Percentiles rank a stretch among this genome's conserved stretches.
Conservation (phyloP, 2,888 invertebrate genomes). For the Nomada goodeniana region DNA sequence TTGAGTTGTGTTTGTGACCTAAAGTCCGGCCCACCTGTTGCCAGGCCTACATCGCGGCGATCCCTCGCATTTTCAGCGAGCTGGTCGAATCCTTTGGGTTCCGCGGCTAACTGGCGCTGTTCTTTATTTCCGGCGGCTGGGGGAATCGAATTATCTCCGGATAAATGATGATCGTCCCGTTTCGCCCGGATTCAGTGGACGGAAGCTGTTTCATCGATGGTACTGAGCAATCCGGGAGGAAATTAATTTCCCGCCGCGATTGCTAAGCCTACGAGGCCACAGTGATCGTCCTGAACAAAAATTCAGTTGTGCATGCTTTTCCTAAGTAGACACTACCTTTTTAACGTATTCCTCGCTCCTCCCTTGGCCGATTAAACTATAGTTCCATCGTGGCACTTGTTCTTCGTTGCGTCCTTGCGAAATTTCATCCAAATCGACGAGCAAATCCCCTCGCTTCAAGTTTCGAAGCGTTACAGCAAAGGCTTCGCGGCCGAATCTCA, state of each 20-base stretch:
- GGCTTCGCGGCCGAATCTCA: constrained; percentile 27
- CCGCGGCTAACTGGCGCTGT: constrained; percentile 19
- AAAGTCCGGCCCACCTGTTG: constrained; percentile 79
- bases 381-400: background rate
- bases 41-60: constrained; percentile 73
- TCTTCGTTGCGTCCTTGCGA: too few species aligned
- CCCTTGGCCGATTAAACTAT: too few species aligned
- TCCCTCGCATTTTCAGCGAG: constrained; percentile 58
- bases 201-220: constrained; percentile 6
- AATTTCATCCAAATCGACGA: background rate
- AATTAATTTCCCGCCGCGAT: constrained; percentile 10
- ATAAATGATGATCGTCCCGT: constrained; percentile 17
- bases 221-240: background rate
- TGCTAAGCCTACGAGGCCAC: too few species aligned
- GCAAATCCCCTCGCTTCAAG: background rate
- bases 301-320: background rate
- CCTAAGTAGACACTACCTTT: background rate
- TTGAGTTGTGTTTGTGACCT: constrained; percentile 49
- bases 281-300: background rate
- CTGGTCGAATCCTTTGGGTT: constrained; percentile 45
- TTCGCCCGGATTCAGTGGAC: background rate
- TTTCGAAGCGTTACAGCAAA: constrained; percentile 11
- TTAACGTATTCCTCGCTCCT: background rate
- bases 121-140: constrained; percentile 51
- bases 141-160: constrained; percentile 52